Percentiles rank a stretch among this genome's conserved stretches.
Evolutionary conservation across 1,140 invertebrate species (phyloP).

Genomic region (Druon quercuslanigerum): DNA sequence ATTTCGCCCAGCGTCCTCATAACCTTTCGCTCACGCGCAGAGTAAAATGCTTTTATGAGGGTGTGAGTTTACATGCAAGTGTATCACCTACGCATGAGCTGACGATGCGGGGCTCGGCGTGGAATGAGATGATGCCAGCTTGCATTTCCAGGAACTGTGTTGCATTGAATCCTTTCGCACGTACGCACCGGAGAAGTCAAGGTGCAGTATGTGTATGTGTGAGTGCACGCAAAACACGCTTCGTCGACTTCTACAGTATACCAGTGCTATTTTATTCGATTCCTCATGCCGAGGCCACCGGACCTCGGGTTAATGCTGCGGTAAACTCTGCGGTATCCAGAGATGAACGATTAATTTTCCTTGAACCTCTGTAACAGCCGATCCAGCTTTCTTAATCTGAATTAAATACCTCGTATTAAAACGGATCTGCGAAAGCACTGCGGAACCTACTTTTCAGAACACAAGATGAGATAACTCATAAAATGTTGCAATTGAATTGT

Average conservation of each 20-base stretch:
- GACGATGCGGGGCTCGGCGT: constrained; percentile 35
- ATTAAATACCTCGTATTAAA: not conserved
- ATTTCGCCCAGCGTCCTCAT: constrained; percentile 19
- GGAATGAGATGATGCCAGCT: constrained; percentile 49
- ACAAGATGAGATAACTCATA: no score
- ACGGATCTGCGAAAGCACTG: not conserved
- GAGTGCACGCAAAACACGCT: constrained; percentile 3
- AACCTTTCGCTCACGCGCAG: not conserved
- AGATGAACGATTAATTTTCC: constrained; percentile 63
- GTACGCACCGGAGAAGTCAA: constrained; percentile 39
- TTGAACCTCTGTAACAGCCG: not conserved
- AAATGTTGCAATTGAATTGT: no score
- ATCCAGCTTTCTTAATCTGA: not conserved
- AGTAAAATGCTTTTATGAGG: not conserved
- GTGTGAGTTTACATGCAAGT: constrained; percentile 41
- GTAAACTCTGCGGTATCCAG: constrained; percentile 57
- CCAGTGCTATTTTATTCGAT: not conserved
- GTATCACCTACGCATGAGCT: constrained; percentile 65
- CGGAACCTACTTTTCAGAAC: no score
- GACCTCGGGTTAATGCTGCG: constrained; percentile 53
- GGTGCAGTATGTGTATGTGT: not conserved
- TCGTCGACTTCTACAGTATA: not conserved
- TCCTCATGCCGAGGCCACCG: constrained; percentile 7
- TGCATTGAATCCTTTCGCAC: constrained; percentile 59
- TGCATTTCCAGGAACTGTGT: constrained; percentile 68